phyloP scores from a whole-genome alignment of 2,113 vertebrate species.

The Corythornis madagascariensis region DNA sequence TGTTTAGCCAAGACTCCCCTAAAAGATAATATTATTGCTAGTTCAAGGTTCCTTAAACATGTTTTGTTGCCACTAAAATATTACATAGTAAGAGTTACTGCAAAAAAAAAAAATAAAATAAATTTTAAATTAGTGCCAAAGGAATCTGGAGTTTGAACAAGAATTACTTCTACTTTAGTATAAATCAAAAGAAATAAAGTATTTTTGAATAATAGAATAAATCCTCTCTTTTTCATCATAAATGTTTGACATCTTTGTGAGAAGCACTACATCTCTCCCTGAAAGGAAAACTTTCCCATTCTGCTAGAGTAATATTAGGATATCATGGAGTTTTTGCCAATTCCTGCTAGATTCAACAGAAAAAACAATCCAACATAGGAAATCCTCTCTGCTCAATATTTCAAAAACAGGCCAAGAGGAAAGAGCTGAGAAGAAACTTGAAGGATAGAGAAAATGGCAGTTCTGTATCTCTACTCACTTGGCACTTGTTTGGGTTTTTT shows the following conservation, averaged over 20 bases:
- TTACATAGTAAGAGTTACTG: neutral
- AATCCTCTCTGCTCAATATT: neutral
- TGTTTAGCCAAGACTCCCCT: neutral
- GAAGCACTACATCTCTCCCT: neutral
- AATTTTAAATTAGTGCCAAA: neutral
- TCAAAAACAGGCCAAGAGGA: neutral
- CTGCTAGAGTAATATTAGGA: neutral
- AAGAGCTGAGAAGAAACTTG: neutral
- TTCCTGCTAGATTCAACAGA: neutral
- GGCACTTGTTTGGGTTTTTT: neutral
- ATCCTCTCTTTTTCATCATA: neutral
- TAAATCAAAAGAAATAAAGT: neutral
- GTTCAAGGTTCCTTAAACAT: neutral
- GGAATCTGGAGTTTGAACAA: neutral
- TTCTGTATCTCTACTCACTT: neutral
- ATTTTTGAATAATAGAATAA: neutral
- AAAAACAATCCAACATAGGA: neutral
- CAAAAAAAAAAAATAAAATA: neutral
- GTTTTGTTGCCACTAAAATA: neutral
- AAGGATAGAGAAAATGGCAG: neutral
- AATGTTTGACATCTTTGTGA: neutral
- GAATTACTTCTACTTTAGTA: neutral
- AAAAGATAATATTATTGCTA: slow-evolving; percentile 7
- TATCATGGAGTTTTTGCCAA: neutral
- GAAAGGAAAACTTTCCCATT: neutral